Evolutionary conservation across 2,113 vertebrate species (phyloP), one percentile per base, ranked within the genome.

Genomic region (Struthio camelus): DNA sequence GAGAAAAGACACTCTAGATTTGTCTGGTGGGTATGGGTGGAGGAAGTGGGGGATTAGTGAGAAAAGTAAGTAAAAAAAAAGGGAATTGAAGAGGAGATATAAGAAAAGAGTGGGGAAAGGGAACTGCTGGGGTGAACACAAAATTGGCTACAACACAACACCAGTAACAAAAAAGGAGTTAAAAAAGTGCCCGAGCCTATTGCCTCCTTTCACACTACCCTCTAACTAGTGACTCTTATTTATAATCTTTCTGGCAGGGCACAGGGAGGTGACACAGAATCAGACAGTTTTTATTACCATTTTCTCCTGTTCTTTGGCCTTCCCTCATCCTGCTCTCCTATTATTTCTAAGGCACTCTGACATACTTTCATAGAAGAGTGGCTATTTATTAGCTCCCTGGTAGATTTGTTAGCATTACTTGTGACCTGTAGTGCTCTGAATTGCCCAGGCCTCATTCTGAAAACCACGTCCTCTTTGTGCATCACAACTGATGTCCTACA

Each of bases 221-320:
- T 80, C 36, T 16, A 8, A 50, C 4, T 9, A 15, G 9, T n/a
- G 38, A 16, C 1, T 27, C 0, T 3, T 3, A 14, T 66, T 82
- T 27, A 9, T 32, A n/a, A n/a, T n/a, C n/a, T 12, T 88, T 83
- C 38, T 65, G 58, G 11, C 25, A 89, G 23, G 14, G 23, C 53
- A 25, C 6, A 28, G 3, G 36, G 22, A 54, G 76, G 18, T 6
- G 11, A n/a, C 8, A 89, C 10, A 44, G 40, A 59, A 32, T 73
- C 8, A 69, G 80, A 25, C 7, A 30, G 36, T 22, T 11, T 85
- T 85, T 64, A 16, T 28, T 46, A 12, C 10, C 4, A 6, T 85
- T 85, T 85, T 14, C 23, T 87, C 24, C 22, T 78, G 3, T 24
- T 80, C 11, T 18, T 92, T 36, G 73, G 9, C 14, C 22, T 50